Evolutionary conservation across 1,140 invertebrate genomes (phyloP), one percentile per base, ranked within the genome.

Genomic region (Bombus sibiricus): DNA sequence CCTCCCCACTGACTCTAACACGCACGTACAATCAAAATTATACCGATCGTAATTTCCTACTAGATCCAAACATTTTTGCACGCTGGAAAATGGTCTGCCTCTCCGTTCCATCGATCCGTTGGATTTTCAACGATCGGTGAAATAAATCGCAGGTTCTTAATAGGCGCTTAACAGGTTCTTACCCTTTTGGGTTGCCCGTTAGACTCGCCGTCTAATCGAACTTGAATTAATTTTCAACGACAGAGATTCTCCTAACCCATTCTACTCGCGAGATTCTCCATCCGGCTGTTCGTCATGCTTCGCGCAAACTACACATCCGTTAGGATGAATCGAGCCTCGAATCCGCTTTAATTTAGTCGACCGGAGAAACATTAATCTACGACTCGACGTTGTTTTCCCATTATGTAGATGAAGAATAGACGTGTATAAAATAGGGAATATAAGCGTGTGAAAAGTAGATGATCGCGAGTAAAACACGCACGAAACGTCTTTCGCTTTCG

Each of bases 401-500:
- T 37, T 53, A 39, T 28, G 39, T 25, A 4, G 15, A 32, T 1
- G 18, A 4, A 32, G 32, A 34, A 34, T 32, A 74, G 18, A 34
- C 8, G 6, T 0, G 43, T 47, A 15, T 1, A 34, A 22, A 22
- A 13, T 0, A 53, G 32, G 12, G 28, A 62, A 59, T 28, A 59
- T 62, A 53, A 3, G 47, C 5, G 18, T 0, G 18, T 0, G 18
- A 8, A 53, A 1, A 0, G 0, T 66, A 18, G n/a, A 66, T 0
- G 32, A 39, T 39, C 25, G 34, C 3, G 37, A 5, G 39, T 28
- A 8, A n/a, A 71, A n/a, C 25, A 3, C 1, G 39, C 25, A 41
- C 69, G 10, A 25, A 69, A 10, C 37, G 39, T 71, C 12, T 6
- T 10, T 12, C 3, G 10, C 0, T 71, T 39, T n/a, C 6, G 34